Base-by-base conservation (phyloP, 2,113 vertebrate genomes). In the Xyrauchen texanus region DNA sequence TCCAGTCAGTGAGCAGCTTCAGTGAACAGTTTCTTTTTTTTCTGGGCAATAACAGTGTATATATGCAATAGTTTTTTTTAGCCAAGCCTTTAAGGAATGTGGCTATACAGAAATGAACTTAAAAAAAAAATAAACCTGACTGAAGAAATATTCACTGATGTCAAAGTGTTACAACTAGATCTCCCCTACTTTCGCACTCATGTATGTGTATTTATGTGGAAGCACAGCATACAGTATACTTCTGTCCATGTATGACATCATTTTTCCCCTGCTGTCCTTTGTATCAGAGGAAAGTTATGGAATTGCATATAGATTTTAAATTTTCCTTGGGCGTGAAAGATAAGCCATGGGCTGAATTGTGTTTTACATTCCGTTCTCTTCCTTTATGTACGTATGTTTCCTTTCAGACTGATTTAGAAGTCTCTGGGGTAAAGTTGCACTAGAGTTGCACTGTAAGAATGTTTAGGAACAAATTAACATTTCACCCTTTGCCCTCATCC, bases 361-460 rank as follows among this genome's bases (percentile, higher is more conserved):
- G 60, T 61, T 71, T 9, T 76, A 61, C 66, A 65, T 79, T 83
- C 72, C 60, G 11, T 8, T 66, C 7, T 10, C 52, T 15, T 80
- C 53, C 61, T 76, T 61, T 71, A 83, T 53, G 82, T 45, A 15
- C 15, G 7, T 70, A 15, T 70, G 79, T 75, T 75, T 75, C 79
- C 67, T 58, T 80, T 57, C 44, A 15, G 77, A 64, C 67, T 66
- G 72, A 62, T 60, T 65, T 74, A 76, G 46, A 64, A 61, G 60
- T 80, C 82, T 80, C 67, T 53, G 66, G 72, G 77, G 77, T 61
- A 51, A 68, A 53, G 78, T 75, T 68, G 61, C 70, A 67, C 61
- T 42, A 15, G 70, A 51, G 67, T 74, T 79, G 66, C 21, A 10
- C 5, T 79, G 69, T 76, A 69, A 79, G 71, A 77, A 83, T 79